Evolutionary conservation across 2,888 invertebrate species (phyloP).

Genomic region (Drosophila anomelani): DNA sequence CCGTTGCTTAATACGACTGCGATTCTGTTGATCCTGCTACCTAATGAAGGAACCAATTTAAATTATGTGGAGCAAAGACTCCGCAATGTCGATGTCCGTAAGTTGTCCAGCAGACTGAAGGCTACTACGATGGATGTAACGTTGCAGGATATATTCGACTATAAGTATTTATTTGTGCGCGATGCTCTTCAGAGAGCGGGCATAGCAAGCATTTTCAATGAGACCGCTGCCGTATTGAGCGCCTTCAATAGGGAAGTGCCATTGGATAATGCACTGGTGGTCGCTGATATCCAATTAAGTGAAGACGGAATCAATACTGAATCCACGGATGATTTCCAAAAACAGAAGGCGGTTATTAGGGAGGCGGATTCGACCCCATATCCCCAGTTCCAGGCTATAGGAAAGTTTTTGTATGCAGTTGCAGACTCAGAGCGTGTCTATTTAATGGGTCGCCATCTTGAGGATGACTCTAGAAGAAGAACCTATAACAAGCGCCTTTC

Average conservation of each 20-base stretch:
- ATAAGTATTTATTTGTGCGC: neutral
- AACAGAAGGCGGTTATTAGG: neutral
- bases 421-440: constrained; percentile 12
- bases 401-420: constrained; percentile 10
- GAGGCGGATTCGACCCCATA: neutral
- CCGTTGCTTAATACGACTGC: neutral
- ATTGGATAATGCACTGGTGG: neutral
- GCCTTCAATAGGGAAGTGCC: neutral
- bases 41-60: neutral
- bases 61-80: neutral
- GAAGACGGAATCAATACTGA: neutral
- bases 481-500: neutral
- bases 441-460: constrained; percentile 4
- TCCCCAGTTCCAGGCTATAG: neutral
- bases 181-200: neutral
- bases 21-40: neutral
- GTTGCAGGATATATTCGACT: neutral
- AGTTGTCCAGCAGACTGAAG: neutral
- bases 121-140: neutral
- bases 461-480: accelerated
- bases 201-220: neutral
- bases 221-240: neutral
- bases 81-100: neutral
- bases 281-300: accelerated
- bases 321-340: no score